Evolutionary conservation across 2,888 invertebrate genomes (phyloP).

Genomic region (Notodonta ziczac): DNA sequence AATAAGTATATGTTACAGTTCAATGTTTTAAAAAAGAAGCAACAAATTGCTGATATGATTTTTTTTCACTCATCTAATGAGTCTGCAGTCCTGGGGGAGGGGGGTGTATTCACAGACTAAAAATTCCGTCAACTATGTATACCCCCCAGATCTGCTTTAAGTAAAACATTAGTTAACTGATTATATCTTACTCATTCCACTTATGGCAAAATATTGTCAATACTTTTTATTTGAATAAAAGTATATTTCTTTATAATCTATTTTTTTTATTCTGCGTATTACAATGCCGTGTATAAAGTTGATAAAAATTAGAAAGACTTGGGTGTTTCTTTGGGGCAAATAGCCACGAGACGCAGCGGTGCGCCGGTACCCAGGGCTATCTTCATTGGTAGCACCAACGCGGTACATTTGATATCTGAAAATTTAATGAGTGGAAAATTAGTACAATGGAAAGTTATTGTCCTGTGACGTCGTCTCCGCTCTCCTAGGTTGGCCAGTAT

Average conservation of each 20-base stretch:
- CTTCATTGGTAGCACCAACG: slow-evolving; percentile 87
- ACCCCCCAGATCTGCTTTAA: not conserved
- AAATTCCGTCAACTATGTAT: too few species aligned
- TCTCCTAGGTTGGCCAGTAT: too few species aligned
- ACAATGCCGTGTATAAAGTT: not conserved
- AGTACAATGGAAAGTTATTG: too few species aligned
- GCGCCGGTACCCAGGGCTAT: slow-evolving; percentile 86
- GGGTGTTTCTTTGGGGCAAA: slow-evolving; percentile 60
- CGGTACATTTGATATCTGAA: slow-evolving; percentile 78
- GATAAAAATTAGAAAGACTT: not conserved
- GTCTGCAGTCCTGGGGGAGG: too few species aligned
- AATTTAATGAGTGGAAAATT: slow-evolving; percentile 17
- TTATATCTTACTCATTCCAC: slow-evolving; percentile 1
- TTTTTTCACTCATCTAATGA: not conserved
- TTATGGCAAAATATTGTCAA: not conserved
- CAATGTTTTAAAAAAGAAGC: too few species aligned
- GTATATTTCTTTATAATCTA: not conserved
- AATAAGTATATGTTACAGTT: too few species aligned
- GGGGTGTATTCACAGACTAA: too few species aligned
- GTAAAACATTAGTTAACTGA: not conserved
- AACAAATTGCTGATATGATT: too few species aligned
- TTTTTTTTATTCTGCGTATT: not conserved
- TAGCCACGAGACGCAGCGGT: slow-evolving; percentile 85
- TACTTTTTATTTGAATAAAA: slow-evolving; percentile 4
- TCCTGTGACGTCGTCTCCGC: too few species aligned